Base-by-base conservation (phyloP, 2,888 invertebrate genomes). In the Campoletis raptor region DNA sequence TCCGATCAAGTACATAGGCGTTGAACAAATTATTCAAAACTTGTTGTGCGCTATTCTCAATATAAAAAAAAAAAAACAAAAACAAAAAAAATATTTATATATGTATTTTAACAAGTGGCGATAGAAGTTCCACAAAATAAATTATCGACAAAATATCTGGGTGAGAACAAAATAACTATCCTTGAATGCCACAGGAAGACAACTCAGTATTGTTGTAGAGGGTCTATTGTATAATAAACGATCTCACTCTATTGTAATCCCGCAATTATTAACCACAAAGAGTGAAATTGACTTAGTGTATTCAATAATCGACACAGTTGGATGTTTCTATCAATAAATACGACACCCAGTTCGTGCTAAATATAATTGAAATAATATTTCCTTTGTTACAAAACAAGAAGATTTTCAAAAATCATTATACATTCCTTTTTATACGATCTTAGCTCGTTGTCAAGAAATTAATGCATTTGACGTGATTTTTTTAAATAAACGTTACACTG, bases 1-100 rank as follows among this genome's bases (percentile, higher is more conserved):
- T 40, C 70, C 84, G 64, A 74, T 85, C 70, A 54, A 85, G 52
- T 76, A 76, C 80, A 70, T 76, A 76, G 7, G 61, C 70, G 81
- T 85, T 76, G 66, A 85, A 80, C 69, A 70, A 76, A 81, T 85
- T 72, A 81, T 85, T 52, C 42, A 61, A 64, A 37, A 81, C 69
- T 30, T 5, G n/a, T 48, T 18, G 52, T 24, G 7, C 36, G 36
- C 72, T 52, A 45, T 48, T 7, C 45, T 30, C 15, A 61, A 61
- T 30, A 30, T 30, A 10, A 5, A 61, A 30, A 61, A 61, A 30
- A 30, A 61, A 54, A 54, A 21, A 15, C 3, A n/a, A n/a, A n/a
- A n/a, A n/a, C n/a, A n/a, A 42, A 30, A 30, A 8, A 64, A 37
- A 8, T 8, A 42, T 40, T 1, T 42, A 40, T 69, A 45, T 30